Conservation (phyloP, 1,140 invertebrate species). For the Papilio polytes region DNA sequence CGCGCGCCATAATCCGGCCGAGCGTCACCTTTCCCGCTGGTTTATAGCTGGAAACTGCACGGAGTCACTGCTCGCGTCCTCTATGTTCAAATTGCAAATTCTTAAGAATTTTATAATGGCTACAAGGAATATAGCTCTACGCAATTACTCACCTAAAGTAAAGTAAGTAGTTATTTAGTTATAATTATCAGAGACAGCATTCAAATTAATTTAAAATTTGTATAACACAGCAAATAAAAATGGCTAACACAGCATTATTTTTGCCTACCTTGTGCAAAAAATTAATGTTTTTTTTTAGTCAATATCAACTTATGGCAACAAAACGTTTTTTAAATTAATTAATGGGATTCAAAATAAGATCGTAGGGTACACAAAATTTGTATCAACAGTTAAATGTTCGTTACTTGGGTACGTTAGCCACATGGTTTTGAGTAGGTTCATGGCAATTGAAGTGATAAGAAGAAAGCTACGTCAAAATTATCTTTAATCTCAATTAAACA, state of each 20-base stretch:
- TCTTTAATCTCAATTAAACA: too few relatives aligned
- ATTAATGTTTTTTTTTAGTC: too few relatives aligned
- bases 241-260: neutral
- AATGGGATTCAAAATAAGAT: too few relatives aligned
- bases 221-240: neutral
- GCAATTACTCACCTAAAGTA: constrained; percentile 11
- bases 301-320: too few relatives aligned
- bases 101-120: neutral
- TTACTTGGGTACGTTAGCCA: too few relatives aligned
- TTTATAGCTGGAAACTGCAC: neutral
- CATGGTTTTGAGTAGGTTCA: too few relatives aligned
- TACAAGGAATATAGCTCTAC: neutral
- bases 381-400: too few relatives aligned
- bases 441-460: too few relatives aligned
- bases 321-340: too few relatives aligned
- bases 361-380: too few relatives aligned
- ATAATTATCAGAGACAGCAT: neutral
- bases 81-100: constrained; percentile 5
- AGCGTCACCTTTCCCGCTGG: neutral
- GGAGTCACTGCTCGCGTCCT: neutral
- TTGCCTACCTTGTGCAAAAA: neutral
- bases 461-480: too few relatives aligned
- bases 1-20: constrained; percentile 11
- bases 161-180: constrained; percentile 11
- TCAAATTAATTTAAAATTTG: neutral